These are phyloP conservation scores for Stichopus horrens DNA, from an alignment of 53 echinoderm and acorn worm species.

Conservation along the genomic window DNA sequence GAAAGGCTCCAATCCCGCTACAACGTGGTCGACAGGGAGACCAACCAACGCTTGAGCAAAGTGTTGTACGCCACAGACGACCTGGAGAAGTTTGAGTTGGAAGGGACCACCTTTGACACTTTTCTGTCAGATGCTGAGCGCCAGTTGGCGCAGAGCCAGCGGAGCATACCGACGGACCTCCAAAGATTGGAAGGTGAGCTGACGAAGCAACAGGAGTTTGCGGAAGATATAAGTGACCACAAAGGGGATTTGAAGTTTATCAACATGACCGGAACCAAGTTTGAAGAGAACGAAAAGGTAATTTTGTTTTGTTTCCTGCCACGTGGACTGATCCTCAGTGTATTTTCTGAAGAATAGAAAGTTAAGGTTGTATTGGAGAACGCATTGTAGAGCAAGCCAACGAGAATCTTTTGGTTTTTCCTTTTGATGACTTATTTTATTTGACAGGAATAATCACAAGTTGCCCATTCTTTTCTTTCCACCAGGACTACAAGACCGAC, in stretches of 20 bases:
- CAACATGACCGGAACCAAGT: constrained; percentile 95
- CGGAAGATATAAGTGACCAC: constrained; percentile 89
- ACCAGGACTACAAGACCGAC: constrained; percentile 76
- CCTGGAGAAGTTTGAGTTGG: constrained; percentile 82
- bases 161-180: constrained; percentile 72
- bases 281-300: constrained; percentile 83
- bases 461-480: neutral
- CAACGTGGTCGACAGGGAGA: constrained; percentile 54
- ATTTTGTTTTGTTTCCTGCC: neutral
- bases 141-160: constrained; percentile 59
- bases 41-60: constrained; percentile 71
- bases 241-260: constrained; percentile 97
- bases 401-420: too few species aligned
- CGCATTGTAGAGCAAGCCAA: too few species aligned
- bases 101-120: constrained; percentile 64
- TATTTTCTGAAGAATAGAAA: too few species aligned
- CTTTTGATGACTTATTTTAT: too few species aligned
- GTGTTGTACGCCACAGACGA: constrained; percentile 74
- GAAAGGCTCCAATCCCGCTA: constrained; percentile 70
- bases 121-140: constrained; percentile 72
- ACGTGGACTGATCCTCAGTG: neutral
- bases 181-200: constrained; percentile 69
- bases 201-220: constrained; percentile 73
- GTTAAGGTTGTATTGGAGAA: too few species aligned
- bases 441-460: too few species aligned